Evolutionary conservation across 1,140 invertebrate species (phyloP), one percentile per base, ranked within the genome.

Genomic region (Oryctes rhinoceros): DNA sequence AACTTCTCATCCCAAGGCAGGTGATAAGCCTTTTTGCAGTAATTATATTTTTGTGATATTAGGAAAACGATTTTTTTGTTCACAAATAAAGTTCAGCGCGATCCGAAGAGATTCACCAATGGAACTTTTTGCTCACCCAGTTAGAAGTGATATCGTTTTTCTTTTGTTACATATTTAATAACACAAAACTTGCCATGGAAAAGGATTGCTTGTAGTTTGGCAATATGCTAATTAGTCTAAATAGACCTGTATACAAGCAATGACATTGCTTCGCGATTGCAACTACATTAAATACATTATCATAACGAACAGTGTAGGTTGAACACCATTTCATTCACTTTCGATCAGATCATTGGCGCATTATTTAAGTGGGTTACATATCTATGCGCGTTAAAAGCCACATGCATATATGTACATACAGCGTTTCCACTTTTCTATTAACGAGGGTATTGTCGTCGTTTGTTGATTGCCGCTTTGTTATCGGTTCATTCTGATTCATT

Each of bases 341-440:
- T 71, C 65, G 65, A 71, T 71, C 65, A 71, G 13, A 35, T 71
- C 65, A 71, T 18, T 71, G 35, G 24, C 65, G 9, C 35, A 71
- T 24, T 71, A 71, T 71, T 71, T 71, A 71, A 71, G 65, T 71
- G 20, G 65, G 65, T 71, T 71, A 35, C 15, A 10, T 30, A 35
- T 37, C 9, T 24, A 71, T 71, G 35, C 11, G 35, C 5, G 24
- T 24, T 35, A 71, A 10, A 7, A 18, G 53, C 53, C 15, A 24
- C 3, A 30, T 44, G 5, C 39, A 44, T 3, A 5, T 44, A 44
- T 44, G 9, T 10, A 71, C n/a, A 71, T 10, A 37, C 65, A 71
- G 24, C 5, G 65, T 71, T 35, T 24, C 65, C 24, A 71, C 13
- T 71, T 71, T 71, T 71, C 35, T 71, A 37, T 71, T 71, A 71